Base-by-base conservation (phyloP, 2,888 invertebrate species). In the Stramonita haemastoma region DNA sequence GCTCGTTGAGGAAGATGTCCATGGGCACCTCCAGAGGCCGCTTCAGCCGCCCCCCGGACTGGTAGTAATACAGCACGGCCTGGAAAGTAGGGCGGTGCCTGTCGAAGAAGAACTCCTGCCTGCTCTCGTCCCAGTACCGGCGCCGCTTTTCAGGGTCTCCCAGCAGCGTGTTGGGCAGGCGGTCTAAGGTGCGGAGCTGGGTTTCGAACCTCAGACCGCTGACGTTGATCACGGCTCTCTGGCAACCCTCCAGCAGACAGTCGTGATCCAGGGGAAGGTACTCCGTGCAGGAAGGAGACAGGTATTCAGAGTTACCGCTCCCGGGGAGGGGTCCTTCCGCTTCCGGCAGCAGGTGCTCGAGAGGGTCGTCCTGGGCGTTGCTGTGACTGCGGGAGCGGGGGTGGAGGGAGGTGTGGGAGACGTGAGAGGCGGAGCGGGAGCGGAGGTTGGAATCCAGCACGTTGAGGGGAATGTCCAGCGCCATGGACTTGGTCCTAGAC, bases 1-100 rank as follows among this genome's bases (percentile, higher is more conserved):
- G 94, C 92, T 96, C 96, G 84, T 95, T 94, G 46, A 96, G 91
- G 92, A 96, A 96, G 17, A 96, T 95, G 91, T 96, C 96, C 66
- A 96, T 94, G 6, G 96, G 96, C 11, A 96, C 96, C 84, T 96
- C 95, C 32, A 96, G 95, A 0, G 96, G 96, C 86, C 96, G 93
- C 88, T 95, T 94, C 17, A 96, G 94, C n/a, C 96, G 90, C 5
- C 96, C 96, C 4, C 95, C 95, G 89, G 96, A 96, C 91, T 96
- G 96, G 92, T 96, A 96, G 89, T 94, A 96, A 90, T 95, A 96
- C 56, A 96, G 91, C 46, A 96, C 94, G 15, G 96, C 95, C 87
- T 95, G 94, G 91, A 96, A 96, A n/a, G 95, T 94, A 5, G 95
- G 95, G 46, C 95, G 92, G 90, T 96, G 95, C 13, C 96, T 92